Evolutionary conservation across 2,113 vertebrate species (phyloP), one percentile per base, ranked within the genome.

Genomic region (Pelusios castaneus): DNA sequence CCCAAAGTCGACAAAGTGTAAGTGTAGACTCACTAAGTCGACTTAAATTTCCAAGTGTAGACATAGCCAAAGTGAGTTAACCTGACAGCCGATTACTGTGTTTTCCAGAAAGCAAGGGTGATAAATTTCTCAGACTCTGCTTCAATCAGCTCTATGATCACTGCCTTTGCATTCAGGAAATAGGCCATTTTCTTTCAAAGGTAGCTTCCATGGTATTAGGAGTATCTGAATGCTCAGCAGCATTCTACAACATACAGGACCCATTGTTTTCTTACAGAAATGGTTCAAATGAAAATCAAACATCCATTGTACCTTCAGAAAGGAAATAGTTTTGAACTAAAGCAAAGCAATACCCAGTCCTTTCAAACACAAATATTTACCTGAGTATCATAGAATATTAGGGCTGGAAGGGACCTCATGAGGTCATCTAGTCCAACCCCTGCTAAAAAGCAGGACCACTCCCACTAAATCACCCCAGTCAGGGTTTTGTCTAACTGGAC

Each of bases 11-110:
- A n/a, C n/a, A n/a, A n/a, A n/a, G n/a, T n/a, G n/a, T n/a, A n/a
- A n/a, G n/a, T n/a, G n/a, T n/a, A n/a, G n/a, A n/a, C n/a, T n/a
- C n/a, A n/a, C n/a, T n/a, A n/a, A n/a, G n/a, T n/a, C n/a, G n/a
- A n/a, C n/a, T n/a, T n/a, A n/a, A n/a, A n/a, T n/a, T n/a, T n/a
- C n/a, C n/a, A n/a, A n/a, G n/a, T n/a, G n/a, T n/a, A n/a, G n/a
- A n/a, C n/a, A n/a, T n/a, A n/a, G n/a, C n/a, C n/a, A n/a, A 75
- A 14, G 10, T 14, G 5, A 75, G 13, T 22, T 80, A 45, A 49
- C 5, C 9, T 0, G 0, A 77, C 4, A 78, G 7, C 1, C 1
- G 0, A 25, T 1, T 76, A 5, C 29, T 14, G 6, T 10, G 14
- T 85, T 90, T 90, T 87, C 60, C 17, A 85, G 49, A 29, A 8